phyloP scores from a whole-genome alignment of 2,888 invertebrate species.

The Drosophila melanosoma region DNA sequence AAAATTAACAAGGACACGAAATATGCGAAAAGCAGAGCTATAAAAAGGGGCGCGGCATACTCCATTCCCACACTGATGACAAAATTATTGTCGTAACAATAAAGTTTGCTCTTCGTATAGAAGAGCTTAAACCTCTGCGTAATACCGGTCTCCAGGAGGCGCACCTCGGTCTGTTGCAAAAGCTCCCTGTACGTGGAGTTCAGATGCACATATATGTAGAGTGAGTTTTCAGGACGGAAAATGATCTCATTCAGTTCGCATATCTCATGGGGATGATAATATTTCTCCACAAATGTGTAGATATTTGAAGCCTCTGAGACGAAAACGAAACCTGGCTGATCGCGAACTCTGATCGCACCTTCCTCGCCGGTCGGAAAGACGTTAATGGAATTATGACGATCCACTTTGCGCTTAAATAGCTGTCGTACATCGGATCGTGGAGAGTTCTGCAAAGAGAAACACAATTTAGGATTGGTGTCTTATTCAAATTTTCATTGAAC shows the following conservation, averaged over 20 bases:
- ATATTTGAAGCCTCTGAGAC: conserved; percentile 77
- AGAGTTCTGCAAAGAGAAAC: conserved; percentile 52
- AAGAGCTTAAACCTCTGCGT: conserved; percentile 63
- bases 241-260: conserved; percentile 83
- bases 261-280: conserved; percentile 81
- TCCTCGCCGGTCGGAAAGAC: conserved; percentile 71
- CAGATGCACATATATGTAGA: conserved; percentile 65
- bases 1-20: conserved; percentile 54
- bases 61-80: conserved; percentile 81
- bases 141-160: conserved; percentile 77
- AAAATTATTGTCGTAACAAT: conserved; percentile 73
- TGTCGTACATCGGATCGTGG: conserved; percentile 68
- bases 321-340: conserved; percentile 81
- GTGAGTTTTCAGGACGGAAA: conserved; percentile 70
- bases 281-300: conserved; percentile 75
- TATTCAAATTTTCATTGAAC: conserved; percentile 1
- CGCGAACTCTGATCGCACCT: conserved; percentile 74
- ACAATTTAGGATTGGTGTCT: not conserved
- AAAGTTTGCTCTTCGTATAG: conserved; percentile 69
- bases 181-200: conserved; percentile 82
- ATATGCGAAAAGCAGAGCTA: conserved; percentile 63
- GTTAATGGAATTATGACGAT: conserved; percentile 56
- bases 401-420: conserved; percentile 72
- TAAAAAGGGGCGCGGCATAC: conserved; percentile 80
- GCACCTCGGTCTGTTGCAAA: conserved; percentile 68